Base-by-base conservation (phyloP, 2,797 vertebrate species). In the Hypotaenidia philippensis region DNA sequence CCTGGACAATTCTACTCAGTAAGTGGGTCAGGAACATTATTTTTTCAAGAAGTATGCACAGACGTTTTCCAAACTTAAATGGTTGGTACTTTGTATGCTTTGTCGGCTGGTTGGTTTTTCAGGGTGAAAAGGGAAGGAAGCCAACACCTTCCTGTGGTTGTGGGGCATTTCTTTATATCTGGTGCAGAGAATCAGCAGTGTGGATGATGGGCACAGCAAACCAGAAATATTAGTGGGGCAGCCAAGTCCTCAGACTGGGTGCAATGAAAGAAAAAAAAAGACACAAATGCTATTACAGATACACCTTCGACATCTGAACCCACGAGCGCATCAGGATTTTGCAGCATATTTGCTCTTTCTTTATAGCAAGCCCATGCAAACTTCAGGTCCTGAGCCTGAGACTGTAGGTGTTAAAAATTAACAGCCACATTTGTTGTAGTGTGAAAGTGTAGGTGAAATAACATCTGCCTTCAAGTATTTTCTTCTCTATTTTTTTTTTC, bases 121-220 rank as follows among this genome's bases (percentile, higher is more conserved):
- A 18, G n/a, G 63, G 31, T 32, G 25, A 75, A 95, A 91, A 71
- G 69, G 66, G 85, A 91, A 32, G 56, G 87, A 92, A 83, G 60
- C 20, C 3, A 6, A 26, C 61, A 74, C 27, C 7, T 45, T 41
- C 26, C 71, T 75, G 50, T 4, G 9, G 34, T 36, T 66, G 15
- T 44, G 65, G 38, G 41, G 13, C 44, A 47, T 63, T 82, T 90
- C 70, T 88, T 79, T 23, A 2, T 49, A 53, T 6, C 56, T 66
- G 38, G 34, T 45, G 2, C 45, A 29, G 36, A 76, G 19, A 41
- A 69, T n/a, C 56, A 66, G 59, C 40, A 31, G 13, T 55, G 55
- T 2, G 17, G 53, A 74, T 36, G 53, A 40, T 4, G 52, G 82
- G 65, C 25, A 52, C 20, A 70, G 87, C 49, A 74, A 77, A 87